Conservation (phyloP, 2,113 vertebrate species). For the Microtus pennsylvanicus region DNA sequence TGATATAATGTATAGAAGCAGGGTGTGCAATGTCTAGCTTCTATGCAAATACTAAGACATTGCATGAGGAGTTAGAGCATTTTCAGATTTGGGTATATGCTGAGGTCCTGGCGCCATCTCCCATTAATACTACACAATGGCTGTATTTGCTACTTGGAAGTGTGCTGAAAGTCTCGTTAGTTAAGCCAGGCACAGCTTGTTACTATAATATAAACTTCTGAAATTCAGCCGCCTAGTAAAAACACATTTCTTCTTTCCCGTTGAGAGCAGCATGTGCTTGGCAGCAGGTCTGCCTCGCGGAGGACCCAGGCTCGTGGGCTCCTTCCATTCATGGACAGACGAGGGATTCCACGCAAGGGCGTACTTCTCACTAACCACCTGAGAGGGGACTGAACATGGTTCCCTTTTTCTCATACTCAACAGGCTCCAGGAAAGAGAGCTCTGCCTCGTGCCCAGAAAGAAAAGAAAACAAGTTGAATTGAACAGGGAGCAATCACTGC, state of each 20-base stretch:
- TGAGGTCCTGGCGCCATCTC: neutral
- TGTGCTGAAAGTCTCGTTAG: neutral
- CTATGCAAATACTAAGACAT: neutral
- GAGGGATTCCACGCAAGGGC: neutral
- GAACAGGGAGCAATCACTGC: constrained; percentile 47
- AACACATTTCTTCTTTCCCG: neutral
- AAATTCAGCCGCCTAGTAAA: neutral
- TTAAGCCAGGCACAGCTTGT: neutral
- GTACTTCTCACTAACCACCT: neutral
- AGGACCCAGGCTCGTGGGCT: neutral
- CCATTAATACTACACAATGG: no score
- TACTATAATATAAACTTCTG: neutral
- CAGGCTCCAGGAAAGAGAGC: neutral
- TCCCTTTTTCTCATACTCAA: neutral
- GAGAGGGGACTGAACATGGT: neutral
- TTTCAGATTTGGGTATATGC: neutral
- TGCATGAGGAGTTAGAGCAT: neutral
- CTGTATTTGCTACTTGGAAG: neutral
- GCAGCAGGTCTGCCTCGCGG: neutral
- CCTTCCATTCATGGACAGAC: neutral
- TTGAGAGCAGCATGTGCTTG: neutral
- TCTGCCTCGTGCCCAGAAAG: constrained; percentile 9
- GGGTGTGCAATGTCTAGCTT: neutral
- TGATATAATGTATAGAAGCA: no score
- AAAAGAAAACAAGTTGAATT: constrained; percentile 57